Percentiles rank a stretch among this genome's conserved stretches.
Conservation (phyloP, 2,797 vertebrate genomes). For the Heterohyrax brucei region DNA sequence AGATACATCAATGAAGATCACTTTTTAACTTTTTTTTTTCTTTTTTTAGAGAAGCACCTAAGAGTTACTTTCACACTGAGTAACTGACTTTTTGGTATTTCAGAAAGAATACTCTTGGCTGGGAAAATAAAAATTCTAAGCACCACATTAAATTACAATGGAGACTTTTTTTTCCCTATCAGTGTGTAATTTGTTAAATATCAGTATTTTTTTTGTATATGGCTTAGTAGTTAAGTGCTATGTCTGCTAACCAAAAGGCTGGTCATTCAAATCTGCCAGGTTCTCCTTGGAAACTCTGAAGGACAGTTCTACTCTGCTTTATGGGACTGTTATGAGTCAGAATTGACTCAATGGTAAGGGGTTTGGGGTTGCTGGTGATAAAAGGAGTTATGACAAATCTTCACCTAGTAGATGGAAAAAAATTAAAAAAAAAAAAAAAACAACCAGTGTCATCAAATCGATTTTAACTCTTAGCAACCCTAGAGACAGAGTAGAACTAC, state of each 20-base stretch:
- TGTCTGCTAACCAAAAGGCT: too few species aligned
- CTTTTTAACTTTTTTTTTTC: not conserved
- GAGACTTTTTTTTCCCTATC: not conserved
- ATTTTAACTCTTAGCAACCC: too few species aligned
- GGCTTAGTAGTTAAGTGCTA: too few species aligned
- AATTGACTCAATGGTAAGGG: too few species aligned
- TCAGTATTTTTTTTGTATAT: not conserved
- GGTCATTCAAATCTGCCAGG: too few species aligned
- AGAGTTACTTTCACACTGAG: conserved; percentile 7
- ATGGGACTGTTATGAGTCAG: too few species aligned
- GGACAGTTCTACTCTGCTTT: too few species aligned
- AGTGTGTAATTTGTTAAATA: conserved; percentile 2
- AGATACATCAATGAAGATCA: not conserved
- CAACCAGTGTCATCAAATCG: too few species aligned
- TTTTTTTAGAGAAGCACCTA: not conserved
- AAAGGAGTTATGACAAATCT: not conserved
- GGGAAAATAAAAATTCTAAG: not conserved
- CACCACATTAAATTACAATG: not conserved
- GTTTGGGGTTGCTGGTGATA: not conserved
- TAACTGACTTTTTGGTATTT: not conserved
- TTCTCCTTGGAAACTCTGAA: too few species aligned
- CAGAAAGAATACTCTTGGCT: not conserved
- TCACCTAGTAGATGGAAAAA: not conserved
- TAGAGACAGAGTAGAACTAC: too few species aligned
- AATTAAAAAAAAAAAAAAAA: not conserved